Evolutionary conservation across 2,888 invertebrate species (phyloP).

Genomic region (Dysmachus trigonus): DNA sequence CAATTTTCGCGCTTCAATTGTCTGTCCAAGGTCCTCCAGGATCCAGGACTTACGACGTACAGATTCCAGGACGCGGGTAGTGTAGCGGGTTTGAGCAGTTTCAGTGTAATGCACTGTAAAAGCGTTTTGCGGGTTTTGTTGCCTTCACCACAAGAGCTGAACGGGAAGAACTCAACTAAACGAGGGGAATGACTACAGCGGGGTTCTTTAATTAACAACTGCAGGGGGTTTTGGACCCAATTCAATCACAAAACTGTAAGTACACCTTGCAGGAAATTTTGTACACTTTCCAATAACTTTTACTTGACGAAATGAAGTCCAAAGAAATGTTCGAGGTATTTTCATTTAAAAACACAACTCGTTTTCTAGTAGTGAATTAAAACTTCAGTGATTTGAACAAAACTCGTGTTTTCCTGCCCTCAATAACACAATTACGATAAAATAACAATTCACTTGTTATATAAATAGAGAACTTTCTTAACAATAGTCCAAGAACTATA

Average conservation of each 20-base stretch:
- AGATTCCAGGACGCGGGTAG: not conserved
- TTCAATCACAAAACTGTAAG: not conserved
- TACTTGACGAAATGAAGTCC: not conserved
- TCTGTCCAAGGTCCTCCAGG: not conserved
- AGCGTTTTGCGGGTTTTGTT: not conserved
- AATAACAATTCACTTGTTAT: not conserved
- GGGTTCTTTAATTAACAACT: not conserved
- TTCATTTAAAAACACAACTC: not conserved
- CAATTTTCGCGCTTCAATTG: constrained; percentile 47
- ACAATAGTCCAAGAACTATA: not conserved
- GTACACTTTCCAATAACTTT: not conserved
- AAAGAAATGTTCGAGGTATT: not conserved
- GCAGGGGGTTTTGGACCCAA: not conserved
- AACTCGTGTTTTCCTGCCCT: not conserved
- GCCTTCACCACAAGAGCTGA: not conserved
- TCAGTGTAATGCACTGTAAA: constrained; percentile 23
- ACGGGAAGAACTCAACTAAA: too few relatives aligned
- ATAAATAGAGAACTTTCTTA: not conserved
- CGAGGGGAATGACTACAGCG: not conserved
- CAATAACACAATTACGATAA: not conserved
- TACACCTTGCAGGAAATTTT: not conserved
- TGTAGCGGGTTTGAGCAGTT: constrained; percentile 14
- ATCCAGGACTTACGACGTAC: constrained; percentile 17
- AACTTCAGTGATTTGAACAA: not conserved
- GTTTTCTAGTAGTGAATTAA: not conserved